Evolutionary conservation across 1,140 invertebrate species (phyloP).

Genomic region (Sycophaga agraensis): DNA sequence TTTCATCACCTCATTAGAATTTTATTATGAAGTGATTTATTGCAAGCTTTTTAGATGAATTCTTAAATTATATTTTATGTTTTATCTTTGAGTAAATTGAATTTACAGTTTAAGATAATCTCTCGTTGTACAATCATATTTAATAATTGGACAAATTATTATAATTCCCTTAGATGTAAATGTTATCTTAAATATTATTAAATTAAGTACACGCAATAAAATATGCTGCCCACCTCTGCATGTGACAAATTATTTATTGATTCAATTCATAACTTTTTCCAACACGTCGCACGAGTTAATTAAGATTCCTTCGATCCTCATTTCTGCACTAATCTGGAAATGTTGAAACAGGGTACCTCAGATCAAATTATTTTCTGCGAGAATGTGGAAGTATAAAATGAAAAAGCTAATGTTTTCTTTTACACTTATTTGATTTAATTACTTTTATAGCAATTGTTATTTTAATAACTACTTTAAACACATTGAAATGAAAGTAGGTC

Average conservation of each 20-base stretch:
- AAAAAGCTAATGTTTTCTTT: constrained; percentile 18
- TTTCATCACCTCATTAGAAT: neutral
- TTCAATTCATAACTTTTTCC: neutral
- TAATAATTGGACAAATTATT: constrained; percentile 7
- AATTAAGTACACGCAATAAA: constrained; percentile 24
- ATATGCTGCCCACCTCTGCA: constrained; percentile 23
- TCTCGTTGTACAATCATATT: constrained; percentile 3
- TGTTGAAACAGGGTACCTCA: constrained; percentile 21
- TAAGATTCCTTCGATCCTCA: constrained; percentile 26
- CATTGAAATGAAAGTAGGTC: too few species aligned
- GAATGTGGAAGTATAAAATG: constrained; percentile 9
- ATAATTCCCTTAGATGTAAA: constrained; percentile 8
- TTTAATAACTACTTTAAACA: too few species aligned
- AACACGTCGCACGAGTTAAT: constrained; percentile 24
- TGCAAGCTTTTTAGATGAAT: neutral
- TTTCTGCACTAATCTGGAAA: constrained; percentile 21
- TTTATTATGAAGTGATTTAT: neutral
- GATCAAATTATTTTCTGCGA: neutral
- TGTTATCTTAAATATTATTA: neutral
- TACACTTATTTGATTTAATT: too few species aligned
- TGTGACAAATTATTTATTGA: constrained; percentile 10
- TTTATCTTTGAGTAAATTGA: constrained; percentile 1
- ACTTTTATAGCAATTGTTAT: too few species aligned
- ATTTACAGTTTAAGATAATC: constrained; percentile 3
- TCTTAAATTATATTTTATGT: neutral